phyloP scores from a whole-genome alignment of 2,888 invertebrate genomes.

The Plagiodera versicolora region DNA sequence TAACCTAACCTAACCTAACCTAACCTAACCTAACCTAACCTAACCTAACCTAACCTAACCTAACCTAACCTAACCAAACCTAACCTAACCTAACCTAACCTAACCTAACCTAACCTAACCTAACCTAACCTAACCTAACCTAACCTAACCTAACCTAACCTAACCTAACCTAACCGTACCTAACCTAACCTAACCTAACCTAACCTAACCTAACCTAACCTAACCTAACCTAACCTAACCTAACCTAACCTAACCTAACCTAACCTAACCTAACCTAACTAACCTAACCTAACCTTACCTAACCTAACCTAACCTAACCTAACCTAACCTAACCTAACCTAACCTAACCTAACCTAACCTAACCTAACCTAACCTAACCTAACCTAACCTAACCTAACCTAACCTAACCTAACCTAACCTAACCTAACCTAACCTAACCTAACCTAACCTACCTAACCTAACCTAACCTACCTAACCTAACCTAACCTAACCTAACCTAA shows the following conservation, averaged over 20 bases:
- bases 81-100: conserved; percentile 31
- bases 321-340: conserved; percentile 32
- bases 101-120: conserved; percentile 32
- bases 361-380: conserved; percentile 31
- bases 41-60: conserved; percentile 30
- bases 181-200: conserved; percentile 32
- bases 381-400: conserved; percentile 32
- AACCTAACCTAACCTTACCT: conserved; percentile 32
- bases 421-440: conserved; percentile 29
- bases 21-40: conserved; percentile 33
- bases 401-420: conserved; percentile 29
- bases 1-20: conserved; percentile 34
- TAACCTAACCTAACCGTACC: conserved; percentile 31
- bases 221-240: conserved; percentile 33
- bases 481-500: neutral
- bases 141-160: conserved; percentile 31
- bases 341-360: conserved; percentile 32
- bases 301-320: conserved; percentile 32
- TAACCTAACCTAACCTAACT: conserved; percentile 29
- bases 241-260: conserved; percentile 27
- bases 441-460: conserved; percentile 20
- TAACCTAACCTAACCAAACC: conserved; percentile 32
- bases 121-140: conserved; percentile 32
- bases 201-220: conserved; percentile 32
- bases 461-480: neutral